Percentiles rank a stretch among this genome's conserved stretches.
These are phyloP conservation scores for Platalea minor DNA, from an alignment of 2,797 vertebrate species.

Conservation along the genomic window DNA sequence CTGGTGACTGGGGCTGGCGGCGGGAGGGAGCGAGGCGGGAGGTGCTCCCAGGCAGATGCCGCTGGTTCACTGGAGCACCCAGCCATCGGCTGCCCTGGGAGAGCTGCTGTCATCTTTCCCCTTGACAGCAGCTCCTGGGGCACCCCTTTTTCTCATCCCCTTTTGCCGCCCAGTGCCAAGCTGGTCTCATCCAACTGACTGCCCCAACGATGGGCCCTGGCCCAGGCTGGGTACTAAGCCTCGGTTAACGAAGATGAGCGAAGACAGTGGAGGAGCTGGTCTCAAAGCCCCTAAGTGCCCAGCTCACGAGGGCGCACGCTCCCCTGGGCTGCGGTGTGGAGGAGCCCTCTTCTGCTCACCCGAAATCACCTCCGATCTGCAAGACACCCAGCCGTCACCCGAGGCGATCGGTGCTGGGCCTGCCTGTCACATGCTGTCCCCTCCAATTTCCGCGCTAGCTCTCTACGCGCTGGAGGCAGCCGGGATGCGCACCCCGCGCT, in stretches of 20 bases:
- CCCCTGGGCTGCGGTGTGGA: background rate
- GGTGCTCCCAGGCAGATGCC: background rate
- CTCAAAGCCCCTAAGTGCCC: background rate
- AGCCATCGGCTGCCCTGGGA: background rate
- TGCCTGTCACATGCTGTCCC: background rate
- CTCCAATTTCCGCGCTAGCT: background rate
- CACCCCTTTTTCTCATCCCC: background rate
- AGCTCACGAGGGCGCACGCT: background rate
- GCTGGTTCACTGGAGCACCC: background rate
- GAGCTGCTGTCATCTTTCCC: background rate
- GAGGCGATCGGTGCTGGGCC: background rate
- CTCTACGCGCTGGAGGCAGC: background rate
- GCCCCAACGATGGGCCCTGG: background rate
- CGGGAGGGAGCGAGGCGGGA: background rate
- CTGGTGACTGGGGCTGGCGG: background rate
- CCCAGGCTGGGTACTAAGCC: background rate
- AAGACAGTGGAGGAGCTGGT: background rate
- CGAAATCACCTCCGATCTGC: background rate
- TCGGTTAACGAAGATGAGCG: fast-evolving
- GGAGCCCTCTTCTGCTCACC: background rate
- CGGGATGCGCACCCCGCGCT: background rate
- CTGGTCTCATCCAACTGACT: background rate
- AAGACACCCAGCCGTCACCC: background rate
- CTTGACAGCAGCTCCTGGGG: background rate
- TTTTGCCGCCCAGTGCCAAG: background rate